phyloP scores from a whole-genome alignment of 2,888 invertebrate species.

The Campoplex capitator region DNA sequence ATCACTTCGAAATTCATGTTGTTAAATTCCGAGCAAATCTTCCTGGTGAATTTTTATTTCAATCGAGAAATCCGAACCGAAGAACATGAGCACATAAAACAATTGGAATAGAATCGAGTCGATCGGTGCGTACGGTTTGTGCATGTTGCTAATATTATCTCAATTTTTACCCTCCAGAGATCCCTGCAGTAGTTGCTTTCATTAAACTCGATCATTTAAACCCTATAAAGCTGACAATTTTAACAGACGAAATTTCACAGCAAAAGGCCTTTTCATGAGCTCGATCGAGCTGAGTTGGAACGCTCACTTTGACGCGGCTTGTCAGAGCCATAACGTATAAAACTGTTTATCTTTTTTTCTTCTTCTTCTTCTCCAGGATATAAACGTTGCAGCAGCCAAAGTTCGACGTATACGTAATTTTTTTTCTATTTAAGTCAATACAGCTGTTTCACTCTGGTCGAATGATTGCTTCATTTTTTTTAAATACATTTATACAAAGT shows the following conservation, averaged over 20 bases:
- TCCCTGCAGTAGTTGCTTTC: constrained; percentile 28
- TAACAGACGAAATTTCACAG: constrained; percentile 11
- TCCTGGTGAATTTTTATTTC: background rate
- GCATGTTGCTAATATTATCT: background rate
- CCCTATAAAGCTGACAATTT: constrained; percentile 21
- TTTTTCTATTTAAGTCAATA: background rate
- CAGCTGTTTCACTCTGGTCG: too few species aligned
- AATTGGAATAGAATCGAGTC: background rate
- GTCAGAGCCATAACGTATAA: constrained; percentile 11
- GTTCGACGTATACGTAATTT: constrained; percentile 13
- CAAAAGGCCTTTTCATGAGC: constrained; percentile 32
- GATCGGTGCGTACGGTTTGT: background rate
- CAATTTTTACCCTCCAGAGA: constrained; percentile 27
- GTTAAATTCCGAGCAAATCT: background rate
- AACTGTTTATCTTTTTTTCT: constrained; percentile 7
- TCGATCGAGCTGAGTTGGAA: constrained; percentile 9
- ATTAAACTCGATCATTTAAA: constrained; percentile 11
- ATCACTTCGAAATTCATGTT: background rate
- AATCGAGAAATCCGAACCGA: background rate
- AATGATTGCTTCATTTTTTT: too few species aligned
- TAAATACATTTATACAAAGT: too few species aligned
- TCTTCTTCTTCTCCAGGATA: background rate
- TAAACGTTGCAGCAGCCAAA: background rate
- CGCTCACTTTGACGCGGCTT: constrained; percentile 14
- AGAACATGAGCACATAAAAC: background rate